Base-by-base conservation (phyloP, 23 tunicate species). In the Halocynthia roretzi region DNA sequence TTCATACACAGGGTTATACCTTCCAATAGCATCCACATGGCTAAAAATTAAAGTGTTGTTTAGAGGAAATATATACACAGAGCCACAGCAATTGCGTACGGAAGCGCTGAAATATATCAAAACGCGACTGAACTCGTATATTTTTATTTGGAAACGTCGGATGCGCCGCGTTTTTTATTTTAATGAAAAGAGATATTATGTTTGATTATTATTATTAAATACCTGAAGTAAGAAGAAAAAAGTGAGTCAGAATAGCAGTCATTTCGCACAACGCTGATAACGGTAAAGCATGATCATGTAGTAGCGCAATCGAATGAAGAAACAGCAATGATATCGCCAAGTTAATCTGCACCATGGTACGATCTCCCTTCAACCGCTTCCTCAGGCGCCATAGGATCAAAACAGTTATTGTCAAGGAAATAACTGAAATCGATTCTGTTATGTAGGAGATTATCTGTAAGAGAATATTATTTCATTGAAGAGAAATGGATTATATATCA, bases 301-400 rank as follows among this genome's bases (percentile, higher is more conserved):
- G 77, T 9, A 83, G 49, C 2, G 20, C 77, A 55, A 69, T 68
- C 20, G 67, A 12, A 55, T 83, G 87, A 8, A 83, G 67, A 7
- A 77, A 56, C 56, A 83, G 70, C 68, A 83, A 51, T 8, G 82
- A 69, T n/a, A 83, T 7, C 6, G 87, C 14, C 55, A 83, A 72
- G 79, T 76, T 83, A 10, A 83, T 83, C 51, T 83, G 87, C 48
- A 83, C 82, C 40, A 83, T 54, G 49, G 70, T 83, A 50, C 87
- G 81, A 56, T 83, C 87, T 18, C 62, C 70, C 5, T 53, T 62
- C 8, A 83, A 14, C 63, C 22, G 63, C 49, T 56, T 76, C 0
- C 87, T 69, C 15, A 83, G 71, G 0, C 21, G 8, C 21, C 75
- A 56, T 7, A 83, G 82, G 21, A 76, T 54, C 8, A 54, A 50